Conservation (phyloP, 1,140 invertebrate species). For the Chironomus striatipennis region DNA sequence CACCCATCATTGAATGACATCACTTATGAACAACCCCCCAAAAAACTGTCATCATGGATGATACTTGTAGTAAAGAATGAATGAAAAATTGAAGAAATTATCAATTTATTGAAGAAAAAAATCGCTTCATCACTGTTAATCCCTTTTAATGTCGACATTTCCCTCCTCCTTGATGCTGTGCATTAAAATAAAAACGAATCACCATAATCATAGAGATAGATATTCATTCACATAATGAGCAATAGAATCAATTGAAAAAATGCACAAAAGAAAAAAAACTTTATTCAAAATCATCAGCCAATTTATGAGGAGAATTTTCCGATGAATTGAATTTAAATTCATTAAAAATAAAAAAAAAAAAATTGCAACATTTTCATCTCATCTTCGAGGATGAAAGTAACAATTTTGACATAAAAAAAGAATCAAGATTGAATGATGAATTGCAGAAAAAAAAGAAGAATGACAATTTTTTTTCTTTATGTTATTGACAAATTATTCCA, state of each 20-base stretch:
- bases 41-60: neutral
- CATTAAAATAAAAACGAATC: neutral
- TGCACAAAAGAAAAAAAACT: neutral
- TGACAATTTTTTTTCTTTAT: neutral
- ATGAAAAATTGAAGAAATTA: constrained; percentile 11
- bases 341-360: too few relatives aligned
- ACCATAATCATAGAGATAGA: neutral
- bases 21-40: neutral
- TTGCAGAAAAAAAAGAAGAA: neutral
- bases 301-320: neutral
- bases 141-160: neutral
- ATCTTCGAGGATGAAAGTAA: neutral
- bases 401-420: too few relatives aligned
- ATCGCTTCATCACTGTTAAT: neutral
- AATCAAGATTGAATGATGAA: neutral
- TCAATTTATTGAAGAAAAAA: constrained; percentile 11
- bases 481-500: neutral
- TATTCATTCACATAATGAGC: neutral
- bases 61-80: neutral
- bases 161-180: neutral
- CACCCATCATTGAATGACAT: neutral
- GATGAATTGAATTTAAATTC: constrained; percentile 13
- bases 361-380: neutral
- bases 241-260: neutral
- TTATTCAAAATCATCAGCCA: constrained; percentile 1